Conservation (phyloP, 2,888 invertebrate species). For the Aporophyla nigra region DNA sequence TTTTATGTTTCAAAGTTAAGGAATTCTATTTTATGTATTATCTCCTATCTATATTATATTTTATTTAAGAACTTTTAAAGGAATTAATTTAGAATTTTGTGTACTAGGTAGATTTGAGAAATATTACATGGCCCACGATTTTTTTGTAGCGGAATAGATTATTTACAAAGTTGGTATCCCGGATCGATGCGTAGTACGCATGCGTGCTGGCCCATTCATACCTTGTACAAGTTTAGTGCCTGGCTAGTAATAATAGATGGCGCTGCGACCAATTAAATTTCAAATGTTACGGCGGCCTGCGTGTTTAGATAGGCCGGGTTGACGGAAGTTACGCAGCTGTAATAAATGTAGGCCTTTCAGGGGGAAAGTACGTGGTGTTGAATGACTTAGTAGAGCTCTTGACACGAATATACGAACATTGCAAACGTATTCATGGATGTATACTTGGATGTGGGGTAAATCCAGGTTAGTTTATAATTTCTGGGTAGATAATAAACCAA, state of each 20-base stretch:
- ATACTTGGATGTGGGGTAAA: background rate
- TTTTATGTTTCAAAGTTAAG: slow-evolving; percentile 32
- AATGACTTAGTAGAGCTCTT: slow-evolving; percentile 54
- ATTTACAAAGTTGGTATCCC: slow-evolving; percentile 81
- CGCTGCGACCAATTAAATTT: slow-evolving; percentile 74
- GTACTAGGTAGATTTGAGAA: slow-evolving; percentile 54
- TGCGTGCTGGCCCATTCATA: slow-evolving; percentile 86
- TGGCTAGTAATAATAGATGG: slow-evolving; percentile 79
- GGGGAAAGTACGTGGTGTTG: slow-evolving; percentile 44
- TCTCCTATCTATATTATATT: slow-evolving; percentile 16
- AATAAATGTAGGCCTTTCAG: slow-evolving; percentile 63
- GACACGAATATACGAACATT: slow-evolving; percentile 51
- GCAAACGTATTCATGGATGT: slow-evolving; percentile 32
- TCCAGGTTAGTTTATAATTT: slow-evolving; percentile 12
- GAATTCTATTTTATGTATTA: slow-evolving; percentile 37
- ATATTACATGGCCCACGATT: slow-evolving; percentile 69
- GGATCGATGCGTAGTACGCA: slow-evolving; percentile 88
- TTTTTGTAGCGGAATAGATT: slow-evolving; percentile 82
- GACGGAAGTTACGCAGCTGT: slow-evolving; percentile 60
- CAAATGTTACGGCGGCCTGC: slow-evolving; percentile 64
- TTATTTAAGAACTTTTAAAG: slow-evolving; percentile 39
- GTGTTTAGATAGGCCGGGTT: slow-evolving; percentile 64
- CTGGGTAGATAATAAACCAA: background rate
- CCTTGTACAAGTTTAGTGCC: slow-evolving; percentile 68
- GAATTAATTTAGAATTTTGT: slow-evolving; percentile 40